Evolutionary conservation across 2,797 vertebrate genomes (phyloP), one percentile per base, ranked within the genome.

Genomic region (Leucoraja ocellata): DNA sequence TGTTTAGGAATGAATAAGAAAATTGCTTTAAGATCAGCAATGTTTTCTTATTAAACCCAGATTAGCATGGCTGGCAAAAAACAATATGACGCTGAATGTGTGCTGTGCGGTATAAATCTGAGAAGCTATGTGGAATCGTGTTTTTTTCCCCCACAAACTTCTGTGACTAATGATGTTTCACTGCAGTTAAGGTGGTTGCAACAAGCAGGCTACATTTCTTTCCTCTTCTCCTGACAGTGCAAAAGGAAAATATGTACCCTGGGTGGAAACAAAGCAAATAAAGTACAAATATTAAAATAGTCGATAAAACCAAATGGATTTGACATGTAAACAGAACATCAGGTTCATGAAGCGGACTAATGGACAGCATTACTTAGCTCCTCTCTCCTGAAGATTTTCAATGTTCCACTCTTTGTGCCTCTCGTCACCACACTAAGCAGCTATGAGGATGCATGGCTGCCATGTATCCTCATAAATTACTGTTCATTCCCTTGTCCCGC

Each of bases 21-120:
- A 88, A 88, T 88, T 92, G 46, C 36, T 46, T 76, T 23, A 92
- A 92, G 39, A 28, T 14, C 46, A 54, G 36, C 36, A 46, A 11
- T 92, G 90, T 92, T 92, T 92, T 36, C 71, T 92, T 76, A 74
- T 92, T 92, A 92, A 92, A 92, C 10, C 39, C 90, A 74, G 90
- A 71, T 76, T 92, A 54, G 39, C 71, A 46, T 92, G 10, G 16
- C 90, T 92, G 14, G 46, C 90, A 74, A 39, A 74, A 91, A 68
- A 39, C 14, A 71, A 16, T 71, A 23, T 91, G 23, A 76, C 23
- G 73, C 68, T 92, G 90, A 54, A 92, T 54, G 73, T 11, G 71
- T 71, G 46, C 90, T 58, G 90, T 58, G 4, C 58, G 71, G 23
- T 39, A 76, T 46, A 6, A 54, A 76, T 88, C 68, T 16, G 71